Base-by-base conservation (phyloP, 2,888 invertebrate species). In the Oegoconia quadripuncta region DNA sequence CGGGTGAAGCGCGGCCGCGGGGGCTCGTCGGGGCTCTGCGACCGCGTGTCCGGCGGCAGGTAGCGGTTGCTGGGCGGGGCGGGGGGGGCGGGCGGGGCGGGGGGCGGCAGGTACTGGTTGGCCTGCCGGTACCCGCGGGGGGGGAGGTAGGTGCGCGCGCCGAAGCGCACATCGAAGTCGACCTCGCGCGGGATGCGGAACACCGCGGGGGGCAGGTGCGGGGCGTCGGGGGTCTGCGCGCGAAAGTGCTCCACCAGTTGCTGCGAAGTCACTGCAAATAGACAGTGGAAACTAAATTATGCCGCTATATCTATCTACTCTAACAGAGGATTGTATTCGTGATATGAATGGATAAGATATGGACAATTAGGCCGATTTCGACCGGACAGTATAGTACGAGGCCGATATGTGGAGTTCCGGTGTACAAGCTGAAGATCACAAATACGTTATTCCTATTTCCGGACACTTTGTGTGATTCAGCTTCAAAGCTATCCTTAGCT, bases 171-270 rank as follows among this genome's bases (percentile, higher is more conserved):
- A 20, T 18, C 12, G 12, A 17, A 11, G 23, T 14, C 9, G 22
- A 34, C 32, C 28, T 39, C n/a, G 8, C 8, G n/a, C 27, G 31
- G 26, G 17, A 12, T 14, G 9, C 17, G 16, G 18, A 69, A 55
- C n/a, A 75, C 49, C 27, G 59, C 59, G 0, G 81, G 76, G 9
- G 79, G 82, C 27, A 73, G 52, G 15, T 54, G 49, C 1, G 76
- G 74, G 4, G 63, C 48, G 1, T 37, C 30, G 1, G 75, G 65
- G 34, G 38, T 41, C 42, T 77, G 74, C 31, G 48, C 60, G 3
- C 55, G 69, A 62, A 70, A 81, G 48, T 66, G 44, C 53, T 67
- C 59, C 33, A 81, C 49, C 23, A 79, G 55, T 34, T 64, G 50
- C 38, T 47, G 46, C 0, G 79, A 68, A 13, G 69, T 53, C 8